A percentile compares a stretch with the other conserved stretches of the same genome.
phyloP scores from a whole-genome alignment of 2,888 invertebrate species.

The Spisula subtruncata region DNA sequence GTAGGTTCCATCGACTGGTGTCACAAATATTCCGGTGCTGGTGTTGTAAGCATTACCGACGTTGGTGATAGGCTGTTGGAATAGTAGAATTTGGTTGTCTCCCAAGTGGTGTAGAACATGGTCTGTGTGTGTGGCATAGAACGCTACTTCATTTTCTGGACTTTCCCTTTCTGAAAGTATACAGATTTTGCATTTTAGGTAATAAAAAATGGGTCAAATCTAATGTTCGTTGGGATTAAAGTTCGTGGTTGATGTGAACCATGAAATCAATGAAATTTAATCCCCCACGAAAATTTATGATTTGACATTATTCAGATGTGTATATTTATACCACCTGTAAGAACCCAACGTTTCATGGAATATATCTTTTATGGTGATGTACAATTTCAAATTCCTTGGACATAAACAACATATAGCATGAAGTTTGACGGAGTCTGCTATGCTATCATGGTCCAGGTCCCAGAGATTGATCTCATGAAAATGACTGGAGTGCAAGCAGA shows the following conservation, averaged over 20 bases:
- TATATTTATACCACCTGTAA: too few species aligned
- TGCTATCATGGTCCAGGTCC: not conserved
- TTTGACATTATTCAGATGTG: too few species aligned
- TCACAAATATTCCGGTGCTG: not conserved
- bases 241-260: too few species aligned
- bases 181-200: too few species aligned
- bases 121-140: not conserved
- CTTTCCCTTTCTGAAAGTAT: not conserved
- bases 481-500: too few species aligned
- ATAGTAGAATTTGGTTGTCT: not conserved
- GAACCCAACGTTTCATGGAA: too few species aligned
- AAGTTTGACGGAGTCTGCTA: not conserved
- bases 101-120: not conserved
- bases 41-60: not conserved
- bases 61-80: not conserved
- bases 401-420: not conserved
- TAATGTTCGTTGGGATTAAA: too few species aligned
- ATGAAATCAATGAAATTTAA: too few species aligned
- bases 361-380: not conserved
- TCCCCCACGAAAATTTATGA: too few species aligned
- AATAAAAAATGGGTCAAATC: too few species aligned
- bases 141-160: not conserved
- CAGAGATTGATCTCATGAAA: not conserved
- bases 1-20: constrained; percentile 27
- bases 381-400: not conserved